Evolutionary conservation across 2,113 vertebrate species (phyloP).

Genomic region (Eleginops maclovinus): DNA sequence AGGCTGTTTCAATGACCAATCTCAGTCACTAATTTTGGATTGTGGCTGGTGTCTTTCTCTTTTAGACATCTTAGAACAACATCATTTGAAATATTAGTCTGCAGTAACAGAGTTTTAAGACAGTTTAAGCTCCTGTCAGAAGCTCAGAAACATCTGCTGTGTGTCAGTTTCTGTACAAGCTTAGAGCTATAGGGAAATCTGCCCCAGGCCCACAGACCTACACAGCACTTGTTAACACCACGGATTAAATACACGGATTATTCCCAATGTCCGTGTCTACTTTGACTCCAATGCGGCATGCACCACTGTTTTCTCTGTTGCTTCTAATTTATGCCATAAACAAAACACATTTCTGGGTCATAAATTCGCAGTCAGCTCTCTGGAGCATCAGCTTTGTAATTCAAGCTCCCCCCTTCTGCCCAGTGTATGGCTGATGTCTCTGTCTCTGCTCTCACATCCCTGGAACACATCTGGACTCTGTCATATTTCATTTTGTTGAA

Average conservation of each 20-base stretch:
- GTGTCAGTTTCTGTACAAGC: slow-evolving; percentile 42
- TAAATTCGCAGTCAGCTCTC: slow-evolving; percentile 64
- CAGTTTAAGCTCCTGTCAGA: slow-evolving; percentile 21
- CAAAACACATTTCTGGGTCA: slow-evolving; percentile 76
- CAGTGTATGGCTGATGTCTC: slow-evolving; percentile 39
- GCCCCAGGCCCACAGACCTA: slow-evolving; percentile 44
- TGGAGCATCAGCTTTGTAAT: slow-evolving; percentile 64
- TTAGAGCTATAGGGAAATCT: slow-evolving; percentile 51
- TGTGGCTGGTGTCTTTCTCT: background rate
- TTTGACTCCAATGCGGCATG: slow-evolving; percentile 26
- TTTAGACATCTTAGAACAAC: background rate
- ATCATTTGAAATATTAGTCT: slow-evolving; percentile 31
- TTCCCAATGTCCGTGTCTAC: slow-evolving; percentile 42
- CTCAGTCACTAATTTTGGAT: background rate
- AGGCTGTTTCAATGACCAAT: background rate
- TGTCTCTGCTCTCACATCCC: slow-evolving; percentile 52
- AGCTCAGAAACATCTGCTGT: slow-evolving; percentile 50
- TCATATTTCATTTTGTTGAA: slow-evolving; percentile 65
- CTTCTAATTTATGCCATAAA: slow-evolving; percentile 72
- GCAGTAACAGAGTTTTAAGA: slow-evolving; percentile 22
- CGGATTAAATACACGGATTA: slow-evolving; percentile 71
- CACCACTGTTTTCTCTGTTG: slow-evolving; percentile 41
- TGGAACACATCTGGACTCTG: slow-evolving; percentile 71
- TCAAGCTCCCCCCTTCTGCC: slow-evolving; percentile 23
- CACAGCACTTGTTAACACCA: slow-evolving; percentile 34